Base-by-base conservation (phyloP, 2,797 vertebrate genomes). In the Darevskia nairensis region DNA sequence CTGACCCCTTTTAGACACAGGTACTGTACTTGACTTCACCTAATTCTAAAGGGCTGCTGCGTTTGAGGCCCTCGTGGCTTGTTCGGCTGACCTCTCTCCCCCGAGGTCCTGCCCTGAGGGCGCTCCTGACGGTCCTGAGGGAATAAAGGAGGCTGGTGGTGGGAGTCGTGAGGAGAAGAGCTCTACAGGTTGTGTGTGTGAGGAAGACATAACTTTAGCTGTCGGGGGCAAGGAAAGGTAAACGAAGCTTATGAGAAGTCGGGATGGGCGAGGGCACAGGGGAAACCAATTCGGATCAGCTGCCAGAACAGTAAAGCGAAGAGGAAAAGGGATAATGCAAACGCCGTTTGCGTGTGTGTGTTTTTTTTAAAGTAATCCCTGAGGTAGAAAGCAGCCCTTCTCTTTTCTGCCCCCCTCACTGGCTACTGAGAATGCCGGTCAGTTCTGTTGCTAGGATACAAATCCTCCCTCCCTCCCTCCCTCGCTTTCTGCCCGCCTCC, bases 401-500 rank as follows among this genome's bases (percentile, higher is more conserved):
- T 92, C 80, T 59, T 55, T 0, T 4, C n/a, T 69, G 8, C 2
- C 7, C 1, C 5, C 27, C 3, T 87, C 64, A 96, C 94, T 94
- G 95, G 95, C 0, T 17, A 0, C 0, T 0, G 0, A 0, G 0
- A 89, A 90, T 89, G 96, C 91, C 96, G 61, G 93, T 97, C 95
- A 90, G 64, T 25, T 35, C 0, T 6, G 1, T 1, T 5, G 44
- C 0, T 15, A 3, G 1, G 41, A 0, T 27, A 6, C 1, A 4
- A 15, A 0, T 0, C 0, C 32, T 0, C 35, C 2, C 81, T 29
- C n/a, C 2, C 81, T 29, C n/a, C 32, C 55, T 15, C 59, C 15
- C 32, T 21, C 19, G 25, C 8, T 75, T 59, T 19, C 71, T 44
- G 41, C 79, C 80, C 80, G 5, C 86, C 86, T 76, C 72, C 72